Conservation (phyloP, 2,888 invertebrate genomes). For the Aphodius granarius region DNA sequence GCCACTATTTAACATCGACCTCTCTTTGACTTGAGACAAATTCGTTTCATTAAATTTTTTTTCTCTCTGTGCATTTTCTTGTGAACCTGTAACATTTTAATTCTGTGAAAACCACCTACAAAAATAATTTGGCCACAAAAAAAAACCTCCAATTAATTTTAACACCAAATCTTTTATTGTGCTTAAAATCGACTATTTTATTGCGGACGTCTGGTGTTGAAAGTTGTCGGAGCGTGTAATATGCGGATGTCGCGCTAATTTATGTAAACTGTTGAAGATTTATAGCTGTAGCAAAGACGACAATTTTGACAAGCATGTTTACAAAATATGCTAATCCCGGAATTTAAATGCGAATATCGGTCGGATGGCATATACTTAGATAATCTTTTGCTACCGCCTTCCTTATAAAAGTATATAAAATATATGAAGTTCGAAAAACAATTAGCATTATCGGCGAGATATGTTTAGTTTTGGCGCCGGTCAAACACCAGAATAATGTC, state of each 20-base stretch:
- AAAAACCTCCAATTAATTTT: background rate
- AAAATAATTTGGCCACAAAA: too few relatives aligned
- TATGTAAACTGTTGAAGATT: background rate
- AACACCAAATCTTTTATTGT: background rate
- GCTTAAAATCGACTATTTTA: background rate
- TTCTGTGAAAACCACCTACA: too few relatives aligned
- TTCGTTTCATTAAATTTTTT: too few relatives aligned
- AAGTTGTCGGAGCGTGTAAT: background rate
- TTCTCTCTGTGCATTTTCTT: too few relatives aligned
- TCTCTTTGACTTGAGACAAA: too few relatives aligned
- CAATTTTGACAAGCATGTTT: background rate
- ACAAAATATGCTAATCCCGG: background rate
- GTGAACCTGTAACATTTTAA: too few relatives aligned
- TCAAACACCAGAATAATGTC: background rate
- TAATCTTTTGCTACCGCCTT: background rate
- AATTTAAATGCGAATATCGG: background rate
- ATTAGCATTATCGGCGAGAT: background rate
- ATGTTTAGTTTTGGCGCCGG: background rate
- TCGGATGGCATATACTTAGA: too few relatives aligned
- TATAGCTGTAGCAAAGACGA: background rate
- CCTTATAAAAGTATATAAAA: background rate
- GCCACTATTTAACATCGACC: too few relatives aligned
- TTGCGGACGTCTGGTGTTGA: background rate
- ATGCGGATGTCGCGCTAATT: background rate
- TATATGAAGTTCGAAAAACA: background rate